phyloP scores from a whole-genome alignment of 2,888 invertebrate species.

The Nephrotoma guestfalica region DNA sequence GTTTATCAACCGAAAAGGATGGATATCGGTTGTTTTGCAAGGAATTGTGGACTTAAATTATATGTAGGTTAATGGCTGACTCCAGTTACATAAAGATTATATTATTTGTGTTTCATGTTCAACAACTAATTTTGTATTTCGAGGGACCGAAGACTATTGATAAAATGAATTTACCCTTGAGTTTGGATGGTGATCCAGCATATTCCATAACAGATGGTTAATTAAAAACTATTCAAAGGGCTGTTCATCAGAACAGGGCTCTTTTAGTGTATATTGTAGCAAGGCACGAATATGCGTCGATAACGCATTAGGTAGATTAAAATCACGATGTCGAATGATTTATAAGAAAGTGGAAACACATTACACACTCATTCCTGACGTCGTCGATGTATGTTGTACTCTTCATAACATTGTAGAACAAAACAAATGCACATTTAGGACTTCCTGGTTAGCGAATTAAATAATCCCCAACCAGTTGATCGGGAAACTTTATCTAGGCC shows the following conservation, averaged over 20 bases:
- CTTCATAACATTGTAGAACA: neutral
- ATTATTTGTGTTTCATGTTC: too few species aligned
- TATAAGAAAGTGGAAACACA: conserved; percentile 14
- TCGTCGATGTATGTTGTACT: neutral
- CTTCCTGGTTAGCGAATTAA: neutral
- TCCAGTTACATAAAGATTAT: neutral
- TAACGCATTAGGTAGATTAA: conserved; percentile 19
- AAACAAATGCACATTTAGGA: neutral
- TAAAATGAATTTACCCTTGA: conserved; percentile 12
- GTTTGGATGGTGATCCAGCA: conserved; percentile 15
- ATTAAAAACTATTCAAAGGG: conserved; percentile 13
- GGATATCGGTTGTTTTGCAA: neutral
- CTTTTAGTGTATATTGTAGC: conserved; percentile 15
- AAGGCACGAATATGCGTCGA: conserved; percentile 9
- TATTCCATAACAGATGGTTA: conserved; percentile 17
- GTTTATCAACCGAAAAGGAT: neutral
- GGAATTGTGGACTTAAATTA: neutral
- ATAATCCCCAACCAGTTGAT: neutral
- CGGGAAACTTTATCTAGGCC: neutral
- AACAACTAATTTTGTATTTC: too few species aligned
- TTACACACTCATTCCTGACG: neutral
- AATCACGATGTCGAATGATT: conserved; percentile 17
- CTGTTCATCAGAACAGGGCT: conserved; percentile 13
- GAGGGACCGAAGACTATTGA: conserved; percentile 5
- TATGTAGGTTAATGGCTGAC: neutral